Percentiles rank a stretch among this genome's conserved stretches.
Evolutionary conservation across 2,113 vertebrate genomes (phyloP).

Genomic region (Orientallactaga bullata): DNA sequence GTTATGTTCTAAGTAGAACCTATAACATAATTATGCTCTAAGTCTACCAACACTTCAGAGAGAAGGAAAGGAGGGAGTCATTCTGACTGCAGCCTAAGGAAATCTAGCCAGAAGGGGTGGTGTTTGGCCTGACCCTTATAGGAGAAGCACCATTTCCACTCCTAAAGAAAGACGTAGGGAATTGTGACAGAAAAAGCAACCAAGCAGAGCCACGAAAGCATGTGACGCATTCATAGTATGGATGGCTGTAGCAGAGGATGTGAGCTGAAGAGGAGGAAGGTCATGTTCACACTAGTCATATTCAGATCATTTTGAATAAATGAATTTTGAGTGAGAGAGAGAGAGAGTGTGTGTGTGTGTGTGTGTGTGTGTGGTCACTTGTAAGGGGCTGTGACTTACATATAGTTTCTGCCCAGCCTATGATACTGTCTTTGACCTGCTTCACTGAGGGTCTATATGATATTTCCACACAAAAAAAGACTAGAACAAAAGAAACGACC

Average conservation of each 20-base stretch:
- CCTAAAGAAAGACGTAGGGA: not conserved
- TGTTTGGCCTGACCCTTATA: not conserved
- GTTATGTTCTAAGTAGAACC: not conserved
- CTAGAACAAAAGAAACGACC: not conserved
- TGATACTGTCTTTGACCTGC: not conserved
- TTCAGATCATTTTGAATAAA: not conserved
- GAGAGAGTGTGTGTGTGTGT: not conserved
- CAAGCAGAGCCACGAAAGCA: not conserved
- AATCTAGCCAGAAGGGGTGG: not conserved
- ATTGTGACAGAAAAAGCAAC: not conserved
- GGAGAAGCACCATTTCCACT: not conserved
- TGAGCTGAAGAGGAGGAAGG: not conserved
- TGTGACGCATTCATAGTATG: not conserved
- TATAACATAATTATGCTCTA: not conserved
- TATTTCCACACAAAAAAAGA: not conserved
- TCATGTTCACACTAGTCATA: not conserved
- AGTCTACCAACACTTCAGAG: too few species aligned
- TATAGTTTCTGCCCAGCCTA: not conserved
- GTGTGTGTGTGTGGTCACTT: not conserved
- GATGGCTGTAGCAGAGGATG: fast-evolving
- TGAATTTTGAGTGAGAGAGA: too few species aligned
- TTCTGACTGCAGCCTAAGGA: not conserved
- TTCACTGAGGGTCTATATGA: not conserved
- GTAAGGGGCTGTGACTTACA: not conserved
- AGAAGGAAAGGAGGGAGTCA: not conserved